Conservation (phyloP, 2,113 vertebrate genomes). For the Ariopsis seemanni region DNA sequence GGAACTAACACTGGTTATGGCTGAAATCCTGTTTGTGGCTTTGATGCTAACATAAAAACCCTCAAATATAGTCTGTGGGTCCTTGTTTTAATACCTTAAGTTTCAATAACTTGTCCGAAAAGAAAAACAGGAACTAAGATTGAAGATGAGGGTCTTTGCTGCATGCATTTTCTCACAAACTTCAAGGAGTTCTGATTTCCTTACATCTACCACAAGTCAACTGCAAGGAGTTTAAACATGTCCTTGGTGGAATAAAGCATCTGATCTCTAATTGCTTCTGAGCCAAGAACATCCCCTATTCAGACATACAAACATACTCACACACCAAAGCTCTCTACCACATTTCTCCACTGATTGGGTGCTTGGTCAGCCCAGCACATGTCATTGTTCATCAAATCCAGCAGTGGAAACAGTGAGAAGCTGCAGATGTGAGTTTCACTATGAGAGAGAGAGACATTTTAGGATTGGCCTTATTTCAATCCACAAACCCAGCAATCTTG, state of each 20-base stretch:
- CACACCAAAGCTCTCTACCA: conserved; percentile 22
- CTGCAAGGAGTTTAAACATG: conserved; percentile 39
- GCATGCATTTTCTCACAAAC: conserved; percentile 45
- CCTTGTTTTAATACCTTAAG: conserved; percentile 5
- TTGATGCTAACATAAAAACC: conserved; percentile 16
- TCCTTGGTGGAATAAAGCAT: conserved; percentile 38
- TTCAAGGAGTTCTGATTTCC: conserved; percentile 45
- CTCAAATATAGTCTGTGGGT: conserved; percentile 17
- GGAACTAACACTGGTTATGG: background rate
- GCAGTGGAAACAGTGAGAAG: conserved; percentile 40
- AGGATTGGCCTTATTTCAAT: conserved; percentile 6
- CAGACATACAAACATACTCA: conserved; percentile 35
- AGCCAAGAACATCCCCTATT: conserved; percentile 41
- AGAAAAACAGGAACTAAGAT: conserved; percentile 37
- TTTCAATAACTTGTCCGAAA: conserved; percentile 10
- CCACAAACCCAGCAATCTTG: conserved; percentile 28
- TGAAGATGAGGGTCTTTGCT: conserved; percentile 9
- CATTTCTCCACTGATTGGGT: conserved; percentile 33
- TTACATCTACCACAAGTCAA: conserved; percentile 49
- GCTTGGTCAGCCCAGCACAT: conserved; percentile 37
- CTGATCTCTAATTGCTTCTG: conserved; percentile 48
- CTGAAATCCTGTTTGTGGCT: conserved; percentile 18
- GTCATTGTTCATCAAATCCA: conserved; percentile 43
- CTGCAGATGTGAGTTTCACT: conserved; percentile 38
- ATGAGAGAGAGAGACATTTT: conserved; percentile 33